Percentiles rank a stretch among this genome's conserved stretches.
phyloP scores from a whole-genome alignment of 2,888 invertebrate genomes.

The Flexamia atlantica region DNA sequence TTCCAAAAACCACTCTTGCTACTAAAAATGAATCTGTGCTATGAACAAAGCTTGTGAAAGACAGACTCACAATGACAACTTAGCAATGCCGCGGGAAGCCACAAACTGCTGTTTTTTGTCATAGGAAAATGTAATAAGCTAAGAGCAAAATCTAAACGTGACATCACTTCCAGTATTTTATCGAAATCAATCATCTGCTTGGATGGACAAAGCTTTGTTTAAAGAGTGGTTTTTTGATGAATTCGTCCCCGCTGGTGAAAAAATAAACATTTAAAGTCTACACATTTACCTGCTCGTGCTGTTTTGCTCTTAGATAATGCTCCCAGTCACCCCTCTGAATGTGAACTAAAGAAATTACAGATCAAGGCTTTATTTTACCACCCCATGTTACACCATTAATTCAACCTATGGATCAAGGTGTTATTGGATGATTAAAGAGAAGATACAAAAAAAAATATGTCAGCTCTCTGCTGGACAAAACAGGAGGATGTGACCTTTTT shows the following conservation, averaged over 20 bases:
- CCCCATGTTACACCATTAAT: slow-evolving; percentile 68
- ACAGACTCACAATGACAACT: slow-evolving; percentile 50
- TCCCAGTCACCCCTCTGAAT: slow-evolving; percentile 61
- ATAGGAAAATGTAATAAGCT: slow-evolving; percentile 64
- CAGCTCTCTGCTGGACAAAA: slow-evolving; percentile 8
- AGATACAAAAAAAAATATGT: slow-evolving; percentile 67
- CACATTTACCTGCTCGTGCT: slow-evolving; percentile 64
- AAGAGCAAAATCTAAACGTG: slow-evolving; percentile 63
- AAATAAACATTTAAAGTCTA: slow-evolving; percentile 25
- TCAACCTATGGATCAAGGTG: slow-evolving; percentile 69
- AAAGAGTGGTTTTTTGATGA: slow-evolving; percentile 65
- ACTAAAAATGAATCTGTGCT: slow-evolving; percentile 40
- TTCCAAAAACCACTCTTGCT: slow-evolving; percentile 46
- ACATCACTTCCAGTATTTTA: slow-evolving; percentile 59
- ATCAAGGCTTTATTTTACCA: slow-evolving; percentile 64
- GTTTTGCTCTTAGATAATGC: slow-evolving; percentile 66
- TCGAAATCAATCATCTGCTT: slow-evolving; percentile 60
- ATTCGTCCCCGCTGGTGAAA: slow-evolving; percentile 68
- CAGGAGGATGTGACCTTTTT: slow-evolving; percentile 20
- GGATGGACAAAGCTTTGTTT: slow-evolving; percentile 64
- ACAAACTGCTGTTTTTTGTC: slow-evolving; percentile 56
- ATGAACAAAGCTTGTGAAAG: slow-evolving; percentile 30
- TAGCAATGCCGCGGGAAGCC: slow-evolving; percentile 60
- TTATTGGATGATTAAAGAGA: slow-evolving; percentile 68
- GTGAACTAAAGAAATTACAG: not conserved